Evolutionary conservation across 1,140 invertebrate genomes (phyloP).

Genomic region (Calycopis cecrops): DNA sequence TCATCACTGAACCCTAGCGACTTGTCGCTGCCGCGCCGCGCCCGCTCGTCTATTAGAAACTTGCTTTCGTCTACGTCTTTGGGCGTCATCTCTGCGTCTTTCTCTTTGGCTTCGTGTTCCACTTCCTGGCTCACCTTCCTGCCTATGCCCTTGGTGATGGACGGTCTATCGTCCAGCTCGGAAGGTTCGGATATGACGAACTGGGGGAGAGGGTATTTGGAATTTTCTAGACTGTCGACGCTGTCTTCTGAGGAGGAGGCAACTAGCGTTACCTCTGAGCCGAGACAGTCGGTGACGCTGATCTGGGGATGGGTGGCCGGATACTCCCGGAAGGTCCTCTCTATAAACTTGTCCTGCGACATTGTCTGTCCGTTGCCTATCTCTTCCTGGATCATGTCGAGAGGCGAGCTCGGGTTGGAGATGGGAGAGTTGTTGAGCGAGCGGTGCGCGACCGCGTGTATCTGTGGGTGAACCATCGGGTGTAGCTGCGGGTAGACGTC

Average conservation of each 20-base stretch:
- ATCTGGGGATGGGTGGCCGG: constrained; percentile 84
- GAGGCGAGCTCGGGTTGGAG: constrained; percentile 78
- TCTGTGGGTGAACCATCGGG: constrained; percentile 56
- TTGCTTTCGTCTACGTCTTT: constrained; percentile 53
- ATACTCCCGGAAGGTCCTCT: constrained; percentile 32
- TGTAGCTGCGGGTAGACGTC: constrained; percentile 50
- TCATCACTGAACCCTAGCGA: constrained; percentile 82
- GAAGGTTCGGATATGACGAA: constrained; percentile 84
- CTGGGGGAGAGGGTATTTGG: constrained; percentile 74
- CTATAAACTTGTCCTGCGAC: constrained; percentile 39
- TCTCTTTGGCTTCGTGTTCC: constrained; percentile 46
- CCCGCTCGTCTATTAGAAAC: constrained; percentile 48
- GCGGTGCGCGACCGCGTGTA: constrained; percentile 68
- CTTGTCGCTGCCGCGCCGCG: constrained; percentile 75
- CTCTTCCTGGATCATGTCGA: constrained; percentile 93
- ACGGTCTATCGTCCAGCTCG: constrained; percentile 85
- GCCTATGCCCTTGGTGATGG: constrained; percentile 87
- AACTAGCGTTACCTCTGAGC: constrained; percentile 87
- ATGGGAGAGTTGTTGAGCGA: constrained; percentile 78
- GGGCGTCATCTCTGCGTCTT: constrained; percentile 54
- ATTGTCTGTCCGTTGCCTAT: constrained; percentile 69
- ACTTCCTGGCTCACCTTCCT: constrained; percentile 78
- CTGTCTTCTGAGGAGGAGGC: constrained; percentile 82
- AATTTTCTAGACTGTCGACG: constrained; percentile 77
- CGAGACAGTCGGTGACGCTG: constrained; percentile 91